Percentiles rank a stretch among this genome's conserved stretches.
Evolutionary conservation across 1,140 invertebrate species (phyloP).

Genomic region (Nephotettix cincticeps): DNA sequence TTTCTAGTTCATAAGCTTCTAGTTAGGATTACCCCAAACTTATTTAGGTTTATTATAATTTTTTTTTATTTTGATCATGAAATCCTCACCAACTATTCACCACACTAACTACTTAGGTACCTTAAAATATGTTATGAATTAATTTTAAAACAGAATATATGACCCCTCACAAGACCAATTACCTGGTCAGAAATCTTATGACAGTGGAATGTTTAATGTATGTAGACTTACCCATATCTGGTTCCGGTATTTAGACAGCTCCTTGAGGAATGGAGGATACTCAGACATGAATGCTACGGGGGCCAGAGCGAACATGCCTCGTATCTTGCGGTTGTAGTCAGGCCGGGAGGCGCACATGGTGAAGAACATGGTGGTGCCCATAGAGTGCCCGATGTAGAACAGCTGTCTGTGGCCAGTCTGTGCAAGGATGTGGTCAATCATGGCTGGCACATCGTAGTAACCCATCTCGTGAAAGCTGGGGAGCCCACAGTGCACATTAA

Average conservation of each 20-base stretch:
- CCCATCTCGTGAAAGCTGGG: constrained; percentile 63
- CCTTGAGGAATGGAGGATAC: constrained; percentile 20
- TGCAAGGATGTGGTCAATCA: constrained; percentile 59
- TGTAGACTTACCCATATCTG: constrained; percentile 6
- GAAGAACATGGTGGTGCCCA: constrained; percentile 56
- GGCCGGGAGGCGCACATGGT: constrained; percentile 52
- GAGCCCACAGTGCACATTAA: too few relatives aligned
- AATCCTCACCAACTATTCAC: too few relatives aligned
- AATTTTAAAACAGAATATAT: too few relatives aligned
- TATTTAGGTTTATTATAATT: too few relatives aligned
- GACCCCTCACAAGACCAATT: too few relatives aligned
- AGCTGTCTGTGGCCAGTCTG: constrained; percentile 51
- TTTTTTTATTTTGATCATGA: too few relatives aligned
- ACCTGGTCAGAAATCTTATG: too few relatives aligned
- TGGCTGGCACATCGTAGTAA: constrained; percentile 59
- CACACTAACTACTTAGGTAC: too few relatives aligned
- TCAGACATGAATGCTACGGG: constrained; percentile 63
- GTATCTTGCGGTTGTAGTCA: constrained; percentile 60
- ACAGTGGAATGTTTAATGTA: too few relatives aligned
- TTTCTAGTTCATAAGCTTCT: too few relatives aligned
- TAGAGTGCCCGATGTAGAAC: constrained; percentile 59
- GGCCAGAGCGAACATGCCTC: constrained; percentile 64
- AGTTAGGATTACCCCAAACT: too few relatives aligned
- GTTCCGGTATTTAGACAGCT: neutral
- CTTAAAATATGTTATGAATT: too few relatives aligned